phyloP scores from a whole-genome alignment of 2,113 vertebrate species.

The Rhea pennata region DNA sequence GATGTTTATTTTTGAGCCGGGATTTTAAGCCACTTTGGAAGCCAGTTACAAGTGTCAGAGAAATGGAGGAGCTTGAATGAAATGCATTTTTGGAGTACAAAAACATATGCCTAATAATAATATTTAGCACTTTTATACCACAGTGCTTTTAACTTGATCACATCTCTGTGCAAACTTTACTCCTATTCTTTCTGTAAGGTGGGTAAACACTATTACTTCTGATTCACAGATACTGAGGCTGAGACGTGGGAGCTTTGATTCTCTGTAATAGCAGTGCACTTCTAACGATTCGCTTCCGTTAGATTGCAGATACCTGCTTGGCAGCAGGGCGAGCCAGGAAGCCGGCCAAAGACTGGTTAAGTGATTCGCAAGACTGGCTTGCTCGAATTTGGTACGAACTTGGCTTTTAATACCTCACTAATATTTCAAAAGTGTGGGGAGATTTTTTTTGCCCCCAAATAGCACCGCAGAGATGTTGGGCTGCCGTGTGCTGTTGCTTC shows the following conservation, averaged over 20 bases:
- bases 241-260: slow-evolving; percentile 28
- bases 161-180: background rate
- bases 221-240: slow-evolving; percentile 25
- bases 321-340: background rate
- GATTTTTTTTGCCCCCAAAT: background rate
- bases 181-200: slow-evolving; percentile 42
- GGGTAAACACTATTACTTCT: slow-evolving; percentile 44
- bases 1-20: slow-evolving; percentile 69
- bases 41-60: slow-evolving; percentile 61
- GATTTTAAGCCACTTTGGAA: slow-evolving; percentile 53
- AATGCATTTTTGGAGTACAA: slow-evolving; percentile 40
- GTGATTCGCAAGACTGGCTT: background rate
- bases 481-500: background rate
- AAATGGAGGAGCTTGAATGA: slow-evolving; percentile 48
- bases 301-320: slow-evolving; percentile 13
- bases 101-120: slow-evolving; percentile 55
- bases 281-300: slow-evolving; percentile 30
- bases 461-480: background rate
- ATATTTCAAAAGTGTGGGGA: rapidly evolving
- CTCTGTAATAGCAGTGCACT: slow-evolving; percentile 21
- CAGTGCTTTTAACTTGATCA: slow-evolving; percentile 4
- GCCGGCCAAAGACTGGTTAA: background rate
- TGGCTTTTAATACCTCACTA: background rate
- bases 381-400: background rate
- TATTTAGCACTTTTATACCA: slow-evolving; percentile 24